Evolutionary conservation across 1,140 invertebrate genomes (phyloP), one percentile per base, ranked within the genome.

Genomic region (Apis dorsata): DNA sequence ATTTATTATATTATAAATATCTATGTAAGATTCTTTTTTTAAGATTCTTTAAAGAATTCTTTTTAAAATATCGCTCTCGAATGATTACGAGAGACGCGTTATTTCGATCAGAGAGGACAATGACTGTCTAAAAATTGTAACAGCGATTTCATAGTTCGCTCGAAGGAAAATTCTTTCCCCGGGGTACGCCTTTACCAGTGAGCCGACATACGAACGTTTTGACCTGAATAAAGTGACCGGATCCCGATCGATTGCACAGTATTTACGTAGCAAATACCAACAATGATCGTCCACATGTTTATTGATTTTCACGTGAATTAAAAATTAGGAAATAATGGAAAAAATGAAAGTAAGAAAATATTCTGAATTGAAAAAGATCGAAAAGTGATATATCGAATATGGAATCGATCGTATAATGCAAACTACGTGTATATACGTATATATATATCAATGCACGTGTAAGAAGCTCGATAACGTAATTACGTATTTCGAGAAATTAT

Each of bases 171-270:
- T 21, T 9, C 17, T 53, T 53, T 65, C 49, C 12, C 21, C 17
- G 24, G 21, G 24, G 0, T 24, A 65, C 12, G 62, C 2, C 49
- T 66, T 49, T n/a, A 9, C 15, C 12, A 2, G 2, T 28, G 68
- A 19, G 53, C 44, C 63, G 66, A 51, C 21, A 51, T 21, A 24
- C 11, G 15, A 57, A 53, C 44, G 17, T 65, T 53, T 76, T 76
- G 73, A 76, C 24, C 72, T 44, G 59, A 44, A 69, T 69, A 49
- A 24, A 17, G 11, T 53, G 51, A 75, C 57, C 79, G 62, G 8
- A 75, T 81, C 79, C 51, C 62, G 63, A 76, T 81, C 44, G 69
- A 70, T 66, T 13, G 66, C 77, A 44, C 51, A 59, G 24, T 28
- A 49, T 60, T 59, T 13, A 53, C 24, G 59, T 11, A 21, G 19